Conservation (phyloP, 1,140 invertebrate genomes). For the Sipha flava region DNA sequence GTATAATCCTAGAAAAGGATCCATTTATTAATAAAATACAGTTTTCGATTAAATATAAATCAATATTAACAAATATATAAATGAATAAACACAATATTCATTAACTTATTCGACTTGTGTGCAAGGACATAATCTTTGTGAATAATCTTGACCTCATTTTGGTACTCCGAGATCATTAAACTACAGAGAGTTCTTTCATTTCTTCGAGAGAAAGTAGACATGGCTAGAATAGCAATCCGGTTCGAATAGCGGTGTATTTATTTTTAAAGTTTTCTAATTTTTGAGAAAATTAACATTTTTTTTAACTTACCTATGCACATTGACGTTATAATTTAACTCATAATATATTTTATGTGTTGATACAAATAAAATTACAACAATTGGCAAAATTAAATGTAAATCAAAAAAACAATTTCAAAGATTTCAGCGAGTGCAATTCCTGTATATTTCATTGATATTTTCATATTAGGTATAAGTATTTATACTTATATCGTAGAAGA, state of each 20-base stretch:
- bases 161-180: slow-evolving; percentile 1
- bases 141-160: slow-evolving; percentile 10
- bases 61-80: no score
- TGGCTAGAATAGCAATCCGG: background rate
- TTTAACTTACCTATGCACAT: background rate
- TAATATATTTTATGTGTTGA: background rate
- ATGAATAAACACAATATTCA: no score
- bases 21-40: no score
- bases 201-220: slow-evolving; percentile 3
- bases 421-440: background rate
- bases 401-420: background rate
- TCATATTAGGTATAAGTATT: background rate
- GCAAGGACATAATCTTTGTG: background rate
- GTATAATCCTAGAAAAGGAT: no score
- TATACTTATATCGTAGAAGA: background rate
- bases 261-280: slow-evolving; percentile 9
- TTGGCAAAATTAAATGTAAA: background rate
- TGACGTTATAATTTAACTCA: background rate
- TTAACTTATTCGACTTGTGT: no score
- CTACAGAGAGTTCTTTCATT: slow-evolving; percentile 8
- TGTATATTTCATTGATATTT: background rate
- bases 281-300: background rate
- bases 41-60: no score
- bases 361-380: background rate
- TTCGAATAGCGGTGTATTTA: background rate